Conservation (phyloP, 2,888 invertebrate species). For the Drosophila longiperda region DNA sequence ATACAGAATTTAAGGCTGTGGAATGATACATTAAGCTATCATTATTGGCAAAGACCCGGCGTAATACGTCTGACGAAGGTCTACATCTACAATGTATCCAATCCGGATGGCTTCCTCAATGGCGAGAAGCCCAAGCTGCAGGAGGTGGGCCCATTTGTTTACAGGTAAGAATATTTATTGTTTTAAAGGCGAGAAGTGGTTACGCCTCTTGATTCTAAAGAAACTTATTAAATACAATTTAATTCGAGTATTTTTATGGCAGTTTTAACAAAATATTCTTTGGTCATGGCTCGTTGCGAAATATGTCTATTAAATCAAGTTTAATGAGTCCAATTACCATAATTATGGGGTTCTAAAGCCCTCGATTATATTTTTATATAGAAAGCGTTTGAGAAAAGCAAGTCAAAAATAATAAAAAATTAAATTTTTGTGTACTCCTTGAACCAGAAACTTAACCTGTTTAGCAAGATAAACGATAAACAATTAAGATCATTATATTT, state of each 20-base stretch:
- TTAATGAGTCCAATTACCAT: constrained; percentile 70
- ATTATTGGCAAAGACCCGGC: constrained; percentile 95
- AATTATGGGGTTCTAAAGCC: constrained; percentile 51
- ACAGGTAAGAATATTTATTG: constrained; percentile 87
- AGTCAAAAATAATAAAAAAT: neutral
- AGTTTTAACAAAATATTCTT: constrained; percentile 45
- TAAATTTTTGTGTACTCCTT: neutral
- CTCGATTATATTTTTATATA: constrained; percentile 20
- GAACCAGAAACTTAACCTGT: constrained; percentile 6
- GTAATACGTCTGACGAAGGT: constrained; percentile 93
- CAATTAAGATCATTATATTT: neutral
- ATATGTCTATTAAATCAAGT: constrained; percentile 44
- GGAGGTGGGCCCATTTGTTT: constrained; percentile 94
- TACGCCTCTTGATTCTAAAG: constrained; percentile 61
- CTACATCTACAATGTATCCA: constrained; percentile 95
- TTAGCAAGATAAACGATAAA: neutral
- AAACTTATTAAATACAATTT: constrained; percentile 14
- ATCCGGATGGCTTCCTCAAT: constrained; percentile 91
- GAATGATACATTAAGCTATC: constrained; percentile 94
- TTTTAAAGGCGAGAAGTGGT: constrained; percentile 41
- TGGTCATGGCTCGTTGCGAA: constrained; percentile 68
- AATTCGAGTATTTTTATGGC: constrained; percentile 55
- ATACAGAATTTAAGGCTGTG: constrained; percentile 91
- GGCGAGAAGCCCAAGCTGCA: constrained; percentile 93
- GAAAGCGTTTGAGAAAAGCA: constrained; percentile 31